Percentiles rank a stretch among this genome's conserved stretches.
phyloP scores from a whole-genome alignment of 1,140 invertebrate species.

The silkworm (Bombyx mori) region ASM3026992v2 NC_085110.1:6782001-6782500 shows the following conservation, averaged over 20 bases:
- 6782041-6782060: slow-evolving; percentile 92
- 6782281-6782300: too few species aligned
- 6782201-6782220: slow-evolving; percentile 19
- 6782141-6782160: slow-evolving; percentile 87
- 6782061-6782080: slow-evolving; percentile 89
- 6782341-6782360: too few species aligned
- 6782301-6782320: too few species aligned
- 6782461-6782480: too few species aligned
- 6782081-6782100: slow-evolving; percentile 88
- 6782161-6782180: slow-evolving; percentile 89
- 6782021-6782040: slow-evolving; percentile 88
- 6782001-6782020: slow-evolving; percentile 86
- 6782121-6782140: slow-evolving; percentile 81
- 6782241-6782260: not conserved
- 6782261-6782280: too few species aligned
- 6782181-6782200: slow-evolving; percentile 78
- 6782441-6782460: too few species aligned
- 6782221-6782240: slow-evolving; percentile 1
- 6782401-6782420: too few species aligned
- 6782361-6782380: too few species aligned
- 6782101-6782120: slow-evolving; percentile 96
- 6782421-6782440: too few species aligned
- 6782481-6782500: too few species aligned
- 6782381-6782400: too few species aligned
- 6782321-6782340: too few species aligned